Base-by-base conservation (phyloP, 2,797 vertebrate genomes). In the Monodelphis domestica region DNA sequence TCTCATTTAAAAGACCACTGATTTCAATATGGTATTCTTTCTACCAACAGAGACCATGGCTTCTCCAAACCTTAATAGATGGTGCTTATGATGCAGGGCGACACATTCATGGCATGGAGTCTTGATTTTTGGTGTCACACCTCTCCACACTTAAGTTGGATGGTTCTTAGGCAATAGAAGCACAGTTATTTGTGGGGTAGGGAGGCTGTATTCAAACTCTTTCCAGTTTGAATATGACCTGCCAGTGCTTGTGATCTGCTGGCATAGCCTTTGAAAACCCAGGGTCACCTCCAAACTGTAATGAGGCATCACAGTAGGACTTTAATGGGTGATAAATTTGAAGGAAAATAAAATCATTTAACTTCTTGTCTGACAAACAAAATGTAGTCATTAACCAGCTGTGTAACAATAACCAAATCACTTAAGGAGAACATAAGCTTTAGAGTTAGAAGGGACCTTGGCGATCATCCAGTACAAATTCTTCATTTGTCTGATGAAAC, bases 301-400 rank as follows among this genome's bases (percentile, higher is more conserved):
- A 84, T 84, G 70, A 84, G 38, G 70, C 70, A 84, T 84, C 70
- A 84, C 70, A 50, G 38, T 84, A 84, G 70, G 70, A 84, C 38
- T 84, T 84, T 84, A 84, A 84, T 84, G 70, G 70, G 70, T 84
- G 38, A 84, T 84, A 84, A 84, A 84, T 84, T 50, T 84, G 38
- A 84, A 84, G 70, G 70, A 84, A 84, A 84, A 84, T 84, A 50
- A 84, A 84, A 84, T 84, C 70, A 84, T 84, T 84, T 84, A 84
- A 84, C 70, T 84, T 84, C 21, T 84, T 84, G 21, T 84, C 70
- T 84, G 38, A 84, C 70, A 84, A 84, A 84, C 70, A 84, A 84
- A 84, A 84, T 50, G 38, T 24, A 84, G 38, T 28, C 70, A 84
- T 84, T 84, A 84, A 84, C 70, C 70, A 84, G 70, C 70, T 84